Evolutionary conservation across 2,888 invertebrate species (phyloP), one percentile per base, ranked within the genome.

Genomic region (Drosophila prolongata): DNA sequence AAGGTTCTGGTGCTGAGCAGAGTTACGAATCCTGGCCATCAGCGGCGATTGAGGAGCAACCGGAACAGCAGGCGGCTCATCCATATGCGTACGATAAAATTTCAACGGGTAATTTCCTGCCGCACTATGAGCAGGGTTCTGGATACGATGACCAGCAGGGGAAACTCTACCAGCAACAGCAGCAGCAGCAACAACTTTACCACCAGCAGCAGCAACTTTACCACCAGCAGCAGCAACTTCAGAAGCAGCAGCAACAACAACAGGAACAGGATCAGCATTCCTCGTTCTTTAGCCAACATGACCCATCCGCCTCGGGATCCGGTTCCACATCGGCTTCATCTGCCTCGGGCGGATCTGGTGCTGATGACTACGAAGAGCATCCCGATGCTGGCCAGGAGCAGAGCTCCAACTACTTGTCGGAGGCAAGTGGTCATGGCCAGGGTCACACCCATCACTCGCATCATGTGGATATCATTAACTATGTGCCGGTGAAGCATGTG

Each of bases 401-500:
- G 2, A 49, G 76, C 44, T 54, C 76, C 54, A 89, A 90, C 78
- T 89, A 79, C 75, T 76, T 89, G 64, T 69, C 81, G 11, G 88
- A 76, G 14, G 52, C 80, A 16, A 76, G 64, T 55, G 84, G 70
- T n/a, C 64, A 70, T 11, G 73, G 71, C 46, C 52, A 70, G n/a
- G 49, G 67, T 4, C 75, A 76, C 40, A 71, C 46, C 13, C 71
- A 71, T 13, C 67, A 80, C 54, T 60, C 75, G 9, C 78, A 74
- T 16, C 93, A 94, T 58, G 90, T 93, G 44, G 94, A 94, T 69
- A 93, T 94, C 58, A 93, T 94, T 74, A 93, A 93, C 83, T 94
- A 94, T n/a, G 94, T 94, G 3, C 93, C 94, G 38, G 93, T 95
- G 55, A 95, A 95, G 35, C 92, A 94, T 14, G 94, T 95, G 78